Percentiles rank a stretch among this genome's conserved stretches.
Conservation (phyloP, 64 coral and sea anemone species). For the Trachythela sp. region DNA sequence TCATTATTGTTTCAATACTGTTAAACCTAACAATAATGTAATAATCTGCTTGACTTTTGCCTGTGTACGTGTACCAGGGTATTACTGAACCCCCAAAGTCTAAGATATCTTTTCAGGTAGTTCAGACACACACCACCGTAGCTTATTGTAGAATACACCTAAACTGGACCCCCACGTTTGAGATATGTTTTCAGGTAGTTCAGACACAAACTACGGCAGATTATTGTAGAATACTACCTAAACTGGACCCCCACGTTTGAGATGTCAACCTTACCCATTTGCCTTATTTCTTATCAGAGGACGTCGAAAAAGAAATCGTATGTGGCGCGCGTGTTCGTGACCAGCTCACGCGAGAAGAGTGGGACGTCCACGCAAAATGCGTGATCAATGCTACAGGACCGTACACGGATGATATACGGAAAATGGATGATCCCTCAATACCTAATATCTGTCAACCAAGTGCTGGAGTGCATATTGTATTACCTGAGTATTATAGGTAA, state of each 20-base stretch:
- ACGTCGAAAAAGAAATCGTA: slow-evolving; percentile 57
- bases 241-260: background rate
- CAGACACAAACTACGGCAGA: too few species aligned
- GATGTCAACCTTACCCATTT: background rate
- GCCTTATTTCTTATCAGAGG: background rate
- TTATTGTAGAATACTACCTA: too few species aligned
- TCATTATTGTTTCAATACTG: too few species aligned
- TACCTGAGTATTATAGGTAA: slow-evolving; percentile 92
- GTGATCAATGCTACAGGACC: slow-evolving; percentile 94
- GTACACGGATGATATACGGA: slow-evolving; percentile 73
- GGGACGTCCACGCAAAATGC: slow-evolving; percentile 80
- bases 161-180: too few species aligned
- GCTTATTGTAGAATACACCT: too few species aligned
- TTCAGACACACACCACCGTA: too few species aligned
- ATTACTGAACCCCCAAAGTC: too few species aligned
- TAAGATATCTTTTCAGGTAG: too few species aligned
- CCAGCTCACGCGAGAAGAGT: slow-evolving; percentile 69
- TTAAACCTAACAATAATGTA: too few species aligned
- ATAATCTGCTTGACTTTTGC: too few species aligned
- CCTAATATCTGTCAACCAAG: slow-evolving; percentile 84
- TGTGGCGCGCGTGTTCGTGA: slow-evolving; percentile 87
- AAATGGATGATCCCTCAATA: slow-evolving; percentile 60
- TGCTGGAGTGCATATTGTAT: slow-evolving; percentile 82
- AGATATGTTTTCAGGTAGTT: too few species aligned
- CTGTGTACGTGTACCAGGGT: too few species aligned